Conservation (phyloP, 1,140 invertebrate species). For the Harlomillsia oculata region DNA sequence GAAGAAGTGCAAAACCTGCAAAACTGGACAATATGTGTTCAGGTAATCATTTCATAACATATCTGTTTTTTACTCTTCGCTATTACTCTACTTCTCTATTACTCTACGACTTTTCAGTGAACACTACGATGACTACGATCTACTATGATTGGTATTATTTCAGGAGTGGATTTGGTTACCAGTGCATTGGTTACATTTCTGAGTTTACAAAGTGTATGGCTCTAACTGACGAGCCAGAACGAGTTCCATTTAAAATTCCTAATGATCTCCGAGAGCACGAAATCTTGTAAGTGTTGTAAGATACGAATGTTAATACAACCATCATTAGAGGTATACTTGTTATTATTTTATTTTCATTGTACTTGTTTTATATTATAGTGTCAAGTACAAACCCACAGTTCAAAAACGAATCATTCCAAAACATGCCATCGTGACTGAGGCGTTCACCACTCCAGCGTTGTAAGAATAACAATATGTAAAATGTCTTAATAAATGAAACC, state of each 20-base stretch:
- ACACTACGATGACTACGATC: too few species aligned
- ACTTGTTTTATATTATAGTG: slow-evolving; percentile 36
- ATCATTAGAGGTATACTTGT: not conserved
- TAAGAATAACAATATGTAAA: too few species aligned
- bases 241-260: slow-evolving; percentile 62
- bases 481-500: too few species aligned
- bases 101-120: too few species aligned
- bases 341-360: not conserved
- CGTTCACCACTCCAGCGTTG: too few species aligned
- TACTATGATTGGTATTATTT: too few species aligned
- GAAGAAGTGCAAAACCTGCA: slow-evolving; percentile 67
- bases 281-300: slow-evolving; percentile 48
- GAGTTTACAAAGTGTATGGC: slow-evolving; percentile 86
- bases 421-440: too few species aligned
- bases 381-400: slow-evolving; percentile 52
- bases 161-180: slow-evolving; percentile 62
- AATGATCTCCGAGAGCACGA: slow-evolving; percentile 49
- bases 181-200: slow-evolving; percentile 67
- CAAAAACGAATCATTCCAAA: slow-evolving; percentile 49
- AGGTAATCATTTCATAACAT: too few species aligned
- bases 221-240: slow-evolving; percentile 59
- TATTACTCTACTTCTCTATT: too few species aligned
- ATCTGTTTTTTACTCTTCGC: too few species aligned
- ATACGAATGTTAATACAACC: not conserved
- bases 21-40: slow-evolving; percentile 55